Evolutionary conservation across 2,113 vertebrate species (phyloP), one percentile per base, ranked within the genome.

Genomic region (Cheilinus undulatus): DNA sequence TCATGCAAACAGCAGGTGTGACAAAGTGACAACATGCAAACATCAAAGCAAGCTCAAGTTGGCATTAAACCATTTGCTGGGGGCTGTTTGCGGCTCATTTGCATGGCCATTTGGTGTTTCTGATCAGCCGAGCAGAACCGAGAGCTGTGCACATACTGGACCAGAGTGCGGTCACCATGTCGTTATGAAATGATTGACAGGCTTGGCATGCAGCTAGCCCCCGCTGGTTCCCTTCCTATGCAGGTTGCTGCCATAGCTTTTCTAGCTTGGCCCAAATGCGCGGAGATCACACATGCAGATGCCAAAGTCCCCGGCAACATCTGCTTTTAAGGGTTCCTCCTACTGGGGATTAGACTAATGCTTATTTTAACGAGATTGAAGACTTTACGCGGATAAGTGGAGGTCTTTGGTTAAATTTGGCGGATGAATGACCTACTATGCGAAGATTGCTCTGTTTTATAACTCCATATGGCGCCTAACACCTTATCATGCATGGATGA

Each of bases 1-100:
- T 70, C 78, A 73, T 48, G 80, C 73, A 76, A 81, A 73, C 76
- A 85, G 86, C 88, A 91, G 87, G 84, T 90, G 78, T 84, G 84
- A 89, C 84, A 86, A 58, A 78, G 85, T 88, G 86, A 87, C 86
- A 84, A 63, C 82, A 79, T 36, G 73, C 76, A 80, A 66, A 88
- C 67, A 87, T 83, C 69, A 74, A 78, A 78, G 83, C 66, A 4
- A 40, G 73, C 78, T 38, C 56, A 89, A 87, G 79, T 85, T 85
- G 79, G 52, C 72, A 57, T 20, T 45, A 45, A n/a, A 52, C 61
- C 79, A 51, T 78, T 82, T 80, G 85, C 48, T 63, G 27, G 2
- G 22, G 34, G 76, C 54, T 7, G 26, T 22, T 28, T 7, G 42
- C 30, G 27, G 59, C 57, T 68, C 60, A 45, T 68, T 49, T 36